Conservation (phyloP, 2,888 invertebrate species). For the Rotaria macrura region DNA sequence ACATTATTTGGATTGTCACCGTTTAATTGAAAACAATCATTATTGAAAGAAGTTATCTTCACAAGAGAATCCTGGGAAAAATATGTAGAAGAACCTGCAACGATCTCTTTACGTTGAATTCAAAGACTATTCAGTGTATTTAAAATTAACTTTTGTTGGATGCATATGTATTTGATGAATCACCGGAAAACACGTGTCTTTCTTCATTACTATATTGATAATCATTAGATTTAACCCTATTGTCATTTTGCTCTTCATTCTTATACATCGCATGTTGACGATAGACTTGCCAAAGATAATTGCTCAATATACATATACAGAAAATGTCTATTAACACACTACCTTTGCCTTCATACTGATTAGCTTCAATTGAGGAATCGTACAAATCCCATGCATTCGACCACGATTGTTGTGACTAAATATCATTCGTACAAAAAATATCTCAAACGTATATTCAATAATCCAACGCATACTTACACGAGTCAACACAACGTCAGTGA, state of each 20-base stretch:
- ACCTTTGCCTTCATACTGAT: neutral
- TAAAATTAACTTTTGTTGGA: too few relatives aligned
- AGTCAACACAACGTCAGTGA: slow-evolving; percentile 39
- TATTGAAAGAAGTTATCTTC: neutral
- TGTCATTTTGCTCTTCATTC: neutral
- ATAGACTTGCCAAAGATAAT: neutral
- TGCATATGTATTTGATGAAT: too few relatives aligned
- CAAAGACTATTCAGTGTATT: too few relatives aligned
- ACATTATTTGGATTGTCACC: slow-evolving; percentile 39
- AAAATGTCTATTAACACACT: neutral
- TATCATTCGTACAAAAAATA: neutral
- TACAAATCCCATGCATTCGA: neutral
- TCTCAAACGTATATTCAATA: neutral
- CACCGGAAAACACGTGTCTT: neutral
- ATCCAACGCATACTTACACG: neutral
- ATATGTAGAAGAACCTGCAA: neutral
- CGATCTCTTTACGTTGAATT: too few relatives aligned
- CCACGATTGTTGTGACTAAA: neutral
- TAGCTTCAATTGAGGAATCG: neutral
- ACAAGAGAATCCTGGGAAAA: neutral
- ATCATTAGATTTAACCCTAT: neutral
- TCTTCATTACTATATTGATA: neutral
- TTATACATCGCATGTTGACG: neutral
- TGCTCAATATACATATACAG: neutral
- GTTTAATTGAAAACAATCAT: slow-evolving; percentile 34